These are phyloP conservation scores for Caenorhabditis inopinata DNA, from an alignment of 1,140 invertebrate genomes.

Conservation along the genomic window DNA sequence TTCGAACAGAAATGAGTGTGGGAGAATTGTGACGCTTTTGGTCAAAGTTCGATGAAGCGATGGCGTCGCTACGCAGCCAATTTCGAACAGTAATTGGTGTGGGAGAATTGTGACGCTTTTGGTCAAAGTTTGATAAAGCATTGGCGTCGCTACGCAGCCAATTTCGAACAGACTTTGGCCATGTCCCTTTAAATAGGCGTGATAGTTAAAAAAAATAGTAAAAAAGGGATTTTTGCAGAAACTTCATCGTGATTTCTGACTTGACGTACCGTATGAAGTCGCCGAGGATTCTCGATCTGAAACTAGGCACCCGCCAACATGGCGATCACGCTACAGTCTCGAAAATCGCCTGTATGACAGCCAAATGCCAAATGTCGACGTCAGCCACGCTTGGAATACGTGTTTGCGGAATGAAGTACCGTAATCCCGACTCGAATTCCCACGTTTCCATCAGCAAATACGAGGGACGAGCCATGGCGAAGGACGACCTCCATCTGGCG, in stretches of 20 bases:
- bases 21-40: too few relatives aligned
- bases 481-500: background rate
- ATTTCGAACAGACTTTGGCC: too few relatives aligned
- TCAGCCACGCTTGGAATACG: background rate
- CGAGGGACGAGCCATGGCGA: background rate
- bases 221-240: slow-evolving; percentile 25
- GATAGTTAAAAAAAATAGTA: too few relatives aligned
- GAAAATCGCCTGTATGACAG: slow-evolving; percentile 14
- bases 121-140: too few relatives aligned
- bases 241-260: slow-evolving; percentile 38
- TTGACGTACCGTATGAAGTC: slow-evolving; percentile 19
- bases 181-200: too few relatives aligned
- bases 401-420: background rate
- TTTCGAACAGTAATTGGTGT: too few relatives aligned
- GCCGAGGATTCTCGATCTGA: background rate
- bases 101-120: too few relatives aligned
- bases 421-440: background rate
- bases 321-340: slow-evolving; percentile 2
- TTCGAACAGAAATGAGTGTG: too few relatives aligned
- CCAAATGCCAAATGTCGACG: background rate
- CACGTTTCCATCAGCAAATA: background rate
- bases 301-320: slow-evolving; percentile 1
- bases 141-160: too few relatives aligned
- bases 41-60: too few relatives aligned
- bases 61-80: too few relatives aligned